Percentiles rank a stretch among this genome's conserved stretches.
These are phyloP conservation scores for Caenorhabditis angaria DNA, from an alignment of 2,888 invertebrate species.

Conservation along the genomic window DNA sequence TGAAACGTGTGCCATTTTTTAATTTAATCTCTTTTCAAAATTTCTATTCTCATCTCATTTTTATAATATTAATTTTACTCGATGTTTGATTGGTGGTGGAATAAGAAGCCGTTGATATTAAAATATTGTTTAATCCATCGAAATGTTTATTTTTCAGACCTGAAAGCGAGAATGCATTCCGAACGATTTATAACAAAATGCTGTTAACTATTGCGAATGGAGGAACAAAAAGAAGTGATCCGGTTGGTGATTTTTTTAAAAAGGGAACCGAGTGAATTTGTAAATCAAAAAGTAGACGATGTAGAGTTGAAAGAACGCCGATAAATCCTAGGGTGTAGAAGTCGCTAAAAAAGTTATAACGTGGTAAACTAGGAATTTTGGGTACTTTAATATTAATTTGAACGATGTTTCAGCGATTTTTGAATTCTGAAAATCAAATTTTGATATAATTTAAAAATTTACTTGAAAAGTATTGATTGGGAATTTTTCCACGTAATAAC, in stretches of 20 bases:
- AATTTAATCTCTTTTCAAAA: not conserved
- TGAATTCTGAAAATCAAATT: no score
- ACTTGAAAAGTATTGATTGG: no score
- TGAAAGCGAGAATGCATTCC: not conserved
- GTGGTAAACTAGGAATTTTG: no score
- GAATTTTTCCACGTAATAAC: no score
- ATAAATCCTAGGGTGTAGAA: no score
- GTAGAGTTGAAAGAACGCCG: no score
- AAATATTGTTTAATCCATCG: not conserved
- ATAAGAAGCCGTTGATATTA: not conserved
- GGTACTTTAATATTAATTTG: no score
- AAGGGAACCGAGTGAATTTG: no score
- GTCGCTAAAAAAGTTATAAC: no score
- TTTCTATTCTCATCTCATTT: not conserved
- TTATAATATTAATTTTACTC: not conserved
- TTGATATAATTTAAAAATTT: no score
- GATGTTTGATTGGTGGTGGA: slow-evolving; percentile 1
- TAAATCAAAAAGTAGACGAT: slow-evolving; percentile 14
- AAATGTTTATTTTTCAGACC: not conserved
- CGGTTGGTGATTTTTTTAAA: not conserved
- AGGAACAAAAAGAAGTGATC: not conserved
- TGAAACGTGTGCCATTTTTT: not conserved
- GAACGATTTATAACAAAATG: slow-evolving; percentile 6
- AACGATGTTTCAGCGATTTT: no score
- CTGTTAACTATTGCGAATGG: not conserved